phyloP scores from a whole-genome alignment of 2,888 invertebrate species.

The Crocallis elinguaria region DNA sequence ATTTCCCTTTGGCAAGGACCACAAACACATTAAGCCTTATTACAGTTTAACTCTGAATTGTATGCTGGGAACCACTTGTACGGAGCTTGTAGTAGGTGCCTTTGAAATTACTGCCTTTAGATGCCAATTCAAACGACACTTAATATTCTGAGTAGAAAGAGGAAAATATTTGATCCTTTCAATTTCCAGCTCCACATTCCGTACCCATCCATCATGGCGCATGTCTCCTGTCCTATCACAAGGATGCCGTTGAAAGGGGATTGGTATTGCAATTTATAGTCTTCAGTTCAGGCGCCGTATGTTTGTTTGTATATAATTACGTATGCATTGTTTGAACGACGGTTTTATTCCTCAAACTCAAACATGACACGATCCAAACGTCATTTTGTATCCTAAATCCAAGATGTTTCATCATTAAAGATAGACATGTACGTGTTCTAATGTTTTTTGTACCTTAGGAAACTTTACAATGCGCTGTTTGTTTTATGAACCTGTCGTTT shows the following conservation, averaged over 20 bases:
- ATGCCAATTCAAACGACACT: constrained; percentile 18
- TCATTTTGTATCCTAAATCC: background rate
- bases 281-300: constrained; percentile 15
- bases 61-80: constrained; percentile 10
- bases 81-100: background rate
- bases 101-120: constrained; percentile 12
- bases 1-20: constrained; percentile 11
- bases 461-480: background rate
- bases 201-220: constrained; percentile 26
- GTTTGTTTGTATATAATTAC: constrained; percentile 18
- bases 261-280: constrained; percentile 22
- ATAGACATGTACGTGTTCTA: background rate
- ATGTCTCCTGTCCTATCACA: constrained; percentile 13
- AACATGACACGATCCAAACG: constrained; percentile 3
- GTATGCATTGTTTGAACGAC: constrained; percentile 14
- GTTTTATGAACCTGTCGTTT: background rate
- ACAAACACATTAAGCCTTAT: constrained; percentile 18
- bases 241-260: constrained; percentile 6
- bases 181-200: constrained; percentile 22
- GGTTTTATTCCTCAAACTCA: constrained; percentile 5
- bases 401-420: background rate
- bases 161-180: constrained; percentile 24
- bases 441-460: constrained; percentile 11
- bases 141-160: constrained; percentile 22
- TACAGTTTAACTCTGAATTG: constrained; percentile 19